Percentiles rank a stretch among this genome's conserved stretches.
Conservation (phyloP, 2,888 invertebrate species). For the Erebia palarica region DNA sequence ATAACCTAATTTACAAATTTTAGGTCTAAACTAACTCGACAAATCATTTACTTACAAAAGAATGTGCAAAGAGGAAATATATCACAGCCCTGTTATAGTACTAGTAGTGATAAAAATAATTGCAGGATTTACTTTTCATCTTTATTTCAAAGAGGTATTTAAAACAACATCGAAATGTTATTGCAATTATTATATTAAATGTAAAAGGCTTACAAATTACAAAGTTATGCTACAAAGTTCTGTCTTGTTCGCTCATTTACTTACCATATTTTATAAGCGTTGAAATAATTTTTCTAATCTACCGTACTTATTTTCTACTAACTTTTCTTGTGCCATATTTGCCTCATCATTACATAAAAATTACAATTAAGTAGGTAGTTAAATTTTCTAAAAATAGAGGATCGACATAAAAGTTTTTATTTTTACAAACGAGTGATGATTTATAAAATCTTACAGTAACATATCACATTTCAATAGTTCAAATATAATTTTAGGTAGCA, state of each 20-base stretch:
- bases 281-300: background rate
- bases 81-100: conserved; percentile 29
- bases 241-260: no score
- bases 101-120: background rate
- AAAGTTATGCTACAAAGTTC: no score
- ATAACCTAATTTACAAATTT: background rate
- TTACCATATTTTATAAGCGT: no score
- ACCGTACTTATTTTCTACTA: no score
- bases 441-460: conserved; percentile 1
- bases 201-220: no score
- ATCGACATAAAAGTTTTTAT: background rate
- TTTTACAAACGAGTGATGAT: background rate
- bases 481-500: background rate
- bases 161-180: no score
- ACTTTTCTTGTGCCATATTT: background rate
- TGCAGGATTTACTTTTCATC: background rate
- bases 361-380: background rate
- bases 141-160: no score
- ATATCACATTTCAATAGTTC: conserved; percentile 10
- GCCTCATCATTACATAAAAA: background rate
- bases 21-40: background rate
- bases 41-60: background rate
- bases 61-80: conserved; percentile 16
- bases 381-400: background rate
- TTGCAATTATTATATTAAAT: no score